Evolutionary conservation across 2,797 vertebrate genomes (phyloP).

Genomic region (Denticeps clupeoides): DNA sequence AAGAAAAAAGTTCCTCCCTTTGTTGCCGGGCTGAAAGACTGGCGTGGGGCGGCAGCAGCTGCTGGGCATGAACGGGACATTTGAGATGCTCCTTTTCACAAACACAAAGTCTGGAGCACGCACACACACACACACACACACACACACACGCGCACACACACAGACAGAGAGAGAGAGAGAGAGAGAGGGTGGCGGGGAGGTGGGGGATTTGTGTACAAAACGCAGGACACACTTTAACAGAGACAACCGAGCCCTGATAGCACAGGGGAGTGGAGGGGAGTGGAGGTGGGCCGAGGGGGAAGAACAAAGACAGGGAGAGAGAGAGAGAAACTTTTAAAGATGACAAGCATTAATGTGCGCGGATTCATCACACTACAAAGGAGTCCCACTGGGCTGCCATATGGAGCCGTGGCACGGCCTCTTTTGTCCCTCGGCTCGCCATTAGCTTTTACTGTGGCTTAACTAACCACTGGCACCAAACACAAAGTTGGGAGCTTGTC

Average conservation of each 20-base stretch:
- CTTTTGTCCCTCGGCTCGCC: constrained; percentile 34
- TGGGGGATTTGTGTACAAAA: constrained; percentile 39
- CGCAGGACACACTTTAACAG: constrained; percentile 55
- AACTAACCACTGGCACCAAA: constrained; percentile 18
- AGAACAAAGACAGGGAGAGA: neutral
- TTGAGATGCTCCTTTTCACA: constrained; percentile 53
- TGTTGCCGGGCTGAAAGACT: constrained; percentile 47
- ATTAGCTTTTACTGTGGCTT: constrained; percentile 20
- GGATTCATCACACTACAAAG: constrained; percentile 55
- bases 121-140: constrained; percentile 45
- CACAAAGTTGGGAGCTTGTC: too few species aligned
- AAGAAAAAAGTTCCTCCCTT: constrained; percentile 29
- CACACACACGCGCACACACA: constrained; percentile 41
- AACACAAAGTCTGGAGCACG: constrained; percentile 51
- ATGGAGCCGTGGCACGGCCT: constrained; percentile 44
- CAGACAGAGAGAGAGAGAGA: constrained; percentile 1
- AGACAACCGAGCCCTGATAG: constrained; percentile 36
- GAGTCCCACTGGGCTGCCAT: constrained; percentile 47
- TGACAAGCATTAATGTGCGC: constrained; percentile 41
- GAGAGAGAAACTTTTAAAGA: constrained; percentile 41
- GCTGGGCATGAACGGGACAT: constrained; percentile 55
- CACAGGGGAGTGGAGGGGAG: constrained; percentile 7
- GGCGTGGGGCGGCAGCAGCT: constrained; percentile 53
- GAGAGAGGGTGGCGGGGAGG: constrained; percentile 6
- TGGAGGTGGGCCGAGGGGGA: constrained; percentile 5